Conservation (phyloP, 2,113 vertebrate genomes). For the Crotalus viridis region DNA sequence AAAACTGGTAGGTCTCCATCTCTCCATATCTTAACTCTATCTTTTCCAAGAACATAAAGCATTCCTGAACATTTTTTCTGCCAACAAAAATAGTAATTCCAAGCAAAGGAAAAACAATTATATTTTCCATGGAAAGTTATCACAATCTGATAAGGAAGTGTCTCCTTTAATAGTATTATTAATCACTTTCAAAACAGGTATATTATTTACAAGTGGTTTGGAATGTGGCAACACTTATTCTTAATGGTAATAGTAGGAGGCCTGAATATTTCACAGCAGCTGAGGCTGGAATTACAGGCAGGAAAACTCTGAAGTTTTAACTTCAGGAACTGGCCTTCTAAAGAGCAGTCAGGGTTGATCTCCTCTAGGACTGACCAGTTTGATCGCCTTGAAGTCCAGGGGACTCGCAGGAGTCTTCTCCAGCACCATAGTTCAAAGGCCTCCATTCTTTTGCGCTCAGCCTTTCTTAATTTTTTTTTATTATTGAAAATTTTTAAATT, state of each 20-base stretch:
- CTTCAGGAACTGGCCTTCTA: no score
- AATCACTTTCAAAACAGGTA: background rate
- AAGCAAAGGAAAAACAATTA: background rate
- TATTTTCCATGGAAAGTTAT: background rate
- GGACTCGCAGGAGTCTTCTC: no score
- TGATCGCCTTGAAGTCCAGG: no score
- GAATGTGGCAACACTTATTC: background rate
- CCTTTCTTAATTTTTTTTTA: no score
- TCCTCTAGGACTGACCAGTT: no score
- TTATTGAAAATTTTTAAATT: no score
- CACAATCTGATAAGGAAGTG: background rate
- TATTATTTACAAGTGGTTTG: background rate
- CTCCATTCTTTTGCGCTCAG: no score
- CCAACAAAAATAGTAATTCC: background rate
- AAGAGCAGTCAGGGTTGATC: no score
- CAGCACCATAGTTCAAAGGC: no score
- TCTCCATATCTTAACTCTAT: background rate
- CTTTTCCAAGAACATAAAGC: background rate
- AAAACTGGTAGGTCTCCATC: background rate
- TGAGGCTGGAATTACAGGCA: background rate
- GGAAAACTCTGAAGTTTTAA: background rate
- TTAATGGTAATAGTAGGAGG: background rate
- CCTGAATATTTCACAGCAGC: background rate
- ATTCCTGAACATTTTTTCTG: background rate
- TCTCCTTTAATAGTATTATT: background rate